These are phyloP conservation scores for Etheostoma perlongum DNA, from an alignment of 2,797 vertebrate species.

Conservation along the genomic window DNA sequence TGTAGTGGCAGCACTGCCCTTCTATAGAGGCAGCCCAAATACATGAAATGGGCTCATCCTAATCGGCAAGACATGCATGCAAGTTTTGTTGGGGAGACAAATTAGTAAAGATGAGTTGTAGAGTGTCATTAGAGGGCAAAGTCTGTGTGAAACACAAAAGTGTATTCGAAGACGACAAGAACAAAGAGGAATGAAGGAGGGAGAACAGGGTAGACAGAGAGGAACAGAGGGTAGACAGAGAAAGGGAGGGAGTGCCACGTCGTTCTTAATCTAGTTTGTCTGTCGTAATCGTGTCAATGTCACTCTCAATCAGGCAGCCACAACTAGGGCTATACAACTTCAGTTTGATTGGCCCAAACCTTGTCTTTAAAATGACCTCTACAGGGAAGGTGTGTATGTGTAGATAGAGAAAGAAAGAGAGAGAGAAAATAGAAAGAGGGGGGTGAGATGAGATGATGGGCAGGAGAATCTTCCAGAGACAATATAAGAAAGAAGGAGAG, in stretches of 20 bases:
- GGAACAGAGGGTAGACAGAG: slow-evolving; percentile 75
- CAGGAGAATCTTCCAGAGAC: slow-evolving; percentile 62
- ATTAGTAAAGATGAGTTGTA: slow-evolving; percentile 34
- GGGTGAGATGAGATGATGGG: slow-evolving; percentile 57
- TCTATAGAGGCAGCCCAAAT: neutral
- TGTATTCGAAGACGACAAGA: slow-evolving; percentile 62
- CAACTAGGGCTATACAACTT: slow-evolving; percentile 88
- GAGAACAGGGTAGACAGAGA: slow-evolving; percentile 62
- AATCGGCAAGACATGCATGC: neutral
- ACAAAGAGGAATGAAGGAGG: slow-evolving; percentile 63
- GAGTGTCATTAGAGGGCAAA: slow-evolving; percentile 54
- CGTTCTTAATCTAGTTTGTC: slow-evolving; percentile 89
- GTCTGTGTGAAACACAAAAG: slow-evolving; percentile 44
- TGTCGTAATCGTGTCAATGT: slow-evolving; percentile 89
- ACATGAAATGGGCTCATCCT: slow-evolving; percentile 2
- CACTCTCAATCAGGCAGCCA: slow-evolving; percentile 89
- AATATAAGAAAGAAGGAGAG: slow-evolving; percentile 74
- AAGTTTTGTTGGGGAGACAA: slow-evolving; percentile 16
- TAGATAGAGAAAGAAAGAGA: slow-evolving; percentile 26
- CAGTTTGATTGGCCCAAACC: slow-evolving; percentile 83
- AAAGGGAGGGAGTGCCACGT: slow-evolving; percentile 78
- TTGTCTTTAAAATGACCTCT: slow-evolving; percentile 85
- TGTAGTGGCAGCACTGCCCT: neutral
- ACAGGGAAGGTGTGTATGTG: slow-evolving; percentile 65
- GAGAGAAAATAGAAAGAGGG: slow-evolving; percentile 14